These are phyloP conservation scores for Pantala flavescens DNA, from an alignment of 1,140 invertebrate species.

Conservation along the genomic window DNA sequence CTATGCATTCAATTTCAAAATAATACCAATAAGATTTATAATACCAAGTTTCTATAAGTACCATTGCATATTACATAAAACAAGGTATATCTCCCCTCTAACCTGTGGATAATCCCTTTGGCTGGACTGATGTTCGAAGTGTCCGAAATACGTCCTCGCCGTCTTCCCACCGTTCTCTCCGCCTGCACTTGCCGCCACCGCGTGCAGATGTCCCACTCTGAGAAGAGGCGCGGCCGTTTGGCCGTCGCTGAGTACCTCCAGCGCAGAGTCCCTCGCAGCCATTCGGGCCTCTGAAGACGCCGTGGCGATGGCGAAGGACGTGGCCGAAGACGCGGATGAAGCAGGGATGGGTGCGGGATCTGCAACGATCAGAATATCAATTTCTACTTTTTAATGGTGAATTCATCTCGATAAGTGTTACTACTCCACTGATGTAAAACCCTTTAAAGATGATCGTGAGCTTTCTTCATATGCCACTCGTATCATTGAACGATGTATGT, in stretches of 20 bases:
- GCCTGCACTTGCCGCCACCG: slow-evolving; percentile 32
- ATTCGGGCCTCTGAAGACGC: neutral
- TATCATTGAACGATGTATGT: too few species aligned
- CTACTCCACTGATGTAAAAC: too few species aligned
- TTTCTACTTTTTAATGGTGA: too few species aligned
- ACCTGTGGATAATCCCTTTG: slow-evolving; percentile 68
- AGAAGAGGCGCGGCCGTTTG: slow-evolving; percentile 74
- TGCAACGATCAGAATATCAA: neutral
- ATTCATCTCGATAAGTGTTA: too few species aligned
- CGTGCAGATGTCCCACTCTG: slow-evolving; percentile 67
- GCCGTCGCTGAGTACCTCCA: slow-evolving; percentile 68
- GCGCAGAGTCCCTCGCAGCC: slow-evolving; percentile 54
- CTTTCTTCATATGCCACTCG: too few species aligned
- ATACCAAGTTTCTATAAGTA: too few species aligned
- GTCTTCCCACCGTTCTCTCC: neutral
- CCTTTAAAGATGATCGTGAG: too few species aligned
- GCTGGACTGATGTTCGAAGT: slow-evolving; percentile 71
- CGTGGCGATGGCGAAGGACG: neutral
- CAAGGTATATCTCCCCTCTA: slow-evolving; percentile 22
- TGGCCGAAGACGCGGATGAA: neutral
- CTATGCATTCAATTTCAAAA: too few species aligned
- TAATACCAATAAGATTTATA: too few species aligned
- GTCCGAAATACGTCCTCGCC: slow-evolving; percentile 72
- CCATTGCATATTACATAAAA: too few species aligned
- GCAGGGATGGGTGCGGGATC: neutral